phyloP scores from a whole-genome alignment of 2,888 invertebrate species.

The Drosophila koepferae region DNA sequence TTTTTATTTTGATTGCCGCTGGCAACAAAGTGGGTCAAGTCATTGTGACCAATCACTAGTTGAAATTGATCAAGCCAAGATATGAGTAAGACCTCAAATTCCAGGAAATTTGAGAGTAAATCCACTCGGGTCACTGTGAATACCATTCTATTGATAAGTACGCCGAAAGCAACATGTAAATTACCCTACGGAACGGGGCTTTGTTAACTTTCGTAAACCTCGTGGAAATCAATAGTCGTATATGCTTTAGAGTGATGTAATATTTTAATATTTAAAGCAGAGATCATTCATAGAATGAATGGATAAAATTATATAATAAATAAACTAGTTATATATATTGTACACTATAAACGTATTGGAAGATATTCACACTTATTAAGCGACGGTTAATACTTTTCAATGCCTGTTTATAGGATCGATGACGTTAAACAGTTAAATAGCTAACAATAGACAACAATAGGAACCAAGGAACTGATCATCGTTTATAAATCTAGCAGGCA shows the following conservation, averaged over 20 bases:
- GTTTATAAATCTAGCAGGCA: constrained; percentile 40
- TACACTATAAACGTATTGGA: constrained; percentile 6
- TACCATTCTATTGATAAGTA: background rate
- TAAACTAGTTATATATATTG: constrained; percentile 25
- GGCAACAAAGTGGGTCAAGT: constrained; percentile 36
- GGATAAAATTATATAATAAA: constrained; percentile 9
- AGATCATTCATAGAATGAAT: constrained; percentile 51
- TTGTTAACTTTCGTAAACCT: constrained; percentile 7
- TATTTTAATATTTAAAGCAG: constrained; percentile 19
- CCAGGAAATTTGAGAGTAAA: constrained; percentile 25
- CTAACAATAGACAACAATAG: constrained; percentile 54
- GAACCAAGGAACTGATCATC: constrained; percentile 49
- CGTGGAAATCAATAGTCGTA: background rate
- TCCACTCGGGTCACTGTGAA: constrained; percentile 16
- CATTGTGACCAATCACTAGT: background rate
- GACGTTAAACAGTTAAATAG: constrained; percentile 48
- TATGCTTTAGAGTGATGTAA: constrained; percentile 7
- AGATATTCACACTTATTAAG: constrained; percentile 26
- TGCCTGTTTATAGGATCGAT: constrained; percentile 32
- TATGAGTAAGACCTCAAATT: constrained; percentile 34
- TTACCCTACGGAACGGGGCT: constrained; percentile 31
- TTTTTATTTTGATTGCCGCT: constrained; percentile 25
- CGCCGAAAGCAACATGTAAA: constrained; percentile 10
- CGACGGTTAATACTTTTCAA: constrained; percentile 58
- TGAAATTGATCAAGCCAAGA: background rate